Percentiles rank a stretch among this genome's conserved stretches.
Evolutionary conservation across 2,113 vertebrate genomes (phyloP).

Genomic region (Sigmodon hispidus): DNA sequence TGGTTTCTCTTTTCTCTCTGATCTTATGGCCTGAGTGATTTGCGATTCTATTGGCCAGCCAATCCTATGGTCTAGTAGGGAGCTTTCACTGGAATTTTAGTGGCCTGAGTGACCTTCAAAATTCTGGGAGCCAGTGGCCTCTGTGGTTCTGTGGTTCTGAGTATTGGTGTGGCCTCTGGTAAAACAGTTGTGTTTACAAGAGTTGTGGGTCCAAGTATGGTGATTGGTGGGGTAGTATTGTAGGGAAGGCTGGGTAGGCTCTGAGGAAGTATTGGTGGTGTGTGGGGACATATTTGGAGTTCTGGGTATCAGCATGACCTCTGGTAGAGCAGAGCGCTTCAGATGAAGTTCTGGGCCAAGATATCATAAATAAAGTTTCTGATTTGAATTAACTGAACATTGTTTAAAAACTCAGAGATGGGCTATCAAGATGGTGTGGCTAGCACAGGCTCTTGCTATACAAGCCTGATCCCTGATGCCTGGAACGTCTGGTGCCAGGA

Average conservation of each 20-base stretch:
- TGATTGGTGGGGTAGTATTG: neutral
- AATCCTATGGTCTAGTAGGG: neutral
- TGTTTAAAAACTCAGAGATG: neutral
- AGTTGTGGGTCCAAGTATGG: neutral
- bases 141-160: too few species aligned
- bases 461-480: too few species aligned
- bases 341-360: neutral
- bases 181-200: neutral
- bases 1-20: neutral
- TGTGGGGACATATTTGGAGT: neutral
- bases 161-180: neutral
- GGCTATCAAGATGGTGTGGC: too few species aligned
- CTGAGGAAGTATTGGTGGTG: neutral
- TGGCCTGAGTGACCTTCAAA: neutral
- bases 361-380: neutral
- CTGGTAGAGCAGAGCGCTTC: neutral
- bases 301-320: neutral
- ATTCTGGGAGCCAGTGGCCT: neutral
- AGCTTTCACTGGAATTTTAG: neutral
- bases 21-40: neutral
- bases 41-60: neutral
- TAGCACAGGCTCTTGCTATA: neutral
- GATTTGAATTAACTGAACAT: slow-evolving; percentile 17
- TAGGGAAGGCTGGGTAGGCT: neutral
- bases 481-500: too few species aligned